phyloP scores from a whole-genome alignment of 2,888 invertebrate species.

The Zhengitettix transpicula region DNA sequence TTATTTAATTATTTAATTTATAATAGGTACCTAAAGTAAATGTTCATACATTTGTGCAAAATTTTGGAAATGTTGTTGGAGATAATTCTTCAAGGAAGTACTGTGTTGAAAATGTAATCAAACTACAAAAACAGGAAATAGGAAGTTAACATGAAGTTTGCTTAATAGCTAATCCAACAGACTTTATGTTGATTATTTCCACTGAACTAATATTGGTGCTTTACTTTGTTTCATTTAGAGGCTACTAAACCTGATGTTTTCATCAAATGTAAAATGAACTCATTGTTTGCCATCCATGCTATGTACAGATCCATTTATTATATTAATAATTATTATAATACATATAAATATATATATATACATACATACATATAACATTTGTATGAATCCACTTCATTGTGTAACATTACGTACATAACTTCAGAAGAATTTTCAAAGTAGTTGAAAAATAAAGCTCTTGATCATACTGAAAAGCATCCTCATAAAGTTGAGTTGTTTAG shows the following conservation, averaged over 20 bases:
- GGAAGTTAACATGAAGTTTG: background rate
- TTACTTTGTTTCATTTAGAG: background rate
- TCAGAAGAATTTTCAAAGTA: constrained; percentile 4
- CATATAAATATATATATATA: constrained; percentile 5
- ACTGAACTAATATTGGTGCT: background rate
- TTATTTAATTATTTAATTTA: background rate
- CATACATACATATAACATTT: constrained; percentile 1
- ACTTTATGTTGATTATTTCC: background rate
- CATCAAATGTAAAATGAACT: background rate
- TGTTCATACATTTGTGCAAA: too few species aligned
- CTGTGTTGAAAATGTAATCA: too few species aligned
- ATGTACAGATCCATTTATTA: constrained; percentile 10
- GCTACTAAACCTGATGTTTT: background rate
- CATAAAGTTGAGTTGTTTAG: background rate
- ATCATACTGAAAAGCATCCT: background rate
- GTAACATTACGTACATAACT: background rate
- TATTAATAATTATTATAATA: constrained; percentile 5
- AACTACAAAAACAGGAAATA: background rate
- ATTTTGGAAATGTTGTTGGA: too few species aligned
- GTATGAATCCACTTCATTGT: constrained; percentile 5
- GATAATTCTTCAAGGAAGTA: too few species aligned
- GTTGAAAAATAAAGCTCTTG: constrained; percentile 3
- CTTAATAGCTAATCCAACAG: background rate
- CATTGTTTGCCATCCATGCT: constrained; percentile 11
- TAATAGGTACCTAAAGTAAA: too few species aligned